Conservation (phyloP, 2,113 vertebrate genomes). For the Miniopterus natalensis region DNA sequence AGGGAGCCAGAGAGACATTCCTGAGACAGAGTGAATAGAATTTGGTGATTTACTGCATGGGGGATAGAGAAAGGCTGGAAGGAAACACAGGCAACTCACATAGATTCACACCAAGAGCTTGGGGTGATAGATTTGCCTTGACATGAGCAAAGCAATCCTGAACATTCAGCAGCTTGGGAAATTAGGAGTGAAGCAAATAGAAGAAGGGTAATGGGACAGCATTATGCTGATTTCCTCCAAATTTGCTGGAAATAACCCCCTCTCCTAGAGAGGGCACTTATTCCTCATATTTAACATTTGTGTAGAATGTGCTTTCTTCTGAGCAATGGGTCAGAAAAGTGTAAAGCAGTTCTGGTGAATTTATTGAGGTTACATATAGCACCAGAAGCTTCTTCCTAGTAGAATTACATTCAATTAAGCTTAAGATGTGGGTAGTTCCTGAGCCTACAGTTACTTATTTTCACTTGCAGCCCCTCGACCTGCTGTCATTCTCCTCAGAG, state of each 20-base stretch:
- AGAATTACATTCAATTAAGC: neutral
- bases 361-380: neutral
- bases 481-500: constrained; percentile 62
- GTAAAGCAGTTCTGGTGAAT: neutral
- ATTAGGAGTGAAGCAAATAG: neutral
- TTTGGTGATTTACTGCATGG: neutral
- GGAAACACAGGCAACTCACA: neutral
- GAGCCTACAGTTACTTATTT: neutral
- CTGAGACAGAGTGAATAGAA: neutral
- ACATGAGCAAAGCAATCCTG: neutral
- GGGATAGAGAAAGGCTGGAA: neutral
- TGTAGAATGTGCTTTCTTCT: neutral
- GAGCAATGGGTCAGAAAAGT: neutral
- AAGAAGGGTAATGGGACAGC: neutral
- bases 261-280: neutral
- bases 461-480: neutral
- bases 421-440: neutral
- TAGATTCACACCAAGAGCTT: neutral
- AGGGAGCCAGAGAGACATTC: neutral
- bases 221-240: neutral
- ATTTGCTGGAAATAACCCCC: neutral
- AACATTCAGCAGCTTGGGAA: neutral
- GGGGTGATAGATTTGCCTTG: neutral
- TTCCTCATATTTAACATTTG: neutral
- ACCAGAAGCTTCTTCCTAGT: neutral